These are phyloP conservation scores for Spongilla lacustris DNA, from an alignment of 37 sponge, comb jelly and placozoan genomes.

Conservation along the genomic window DNA sequence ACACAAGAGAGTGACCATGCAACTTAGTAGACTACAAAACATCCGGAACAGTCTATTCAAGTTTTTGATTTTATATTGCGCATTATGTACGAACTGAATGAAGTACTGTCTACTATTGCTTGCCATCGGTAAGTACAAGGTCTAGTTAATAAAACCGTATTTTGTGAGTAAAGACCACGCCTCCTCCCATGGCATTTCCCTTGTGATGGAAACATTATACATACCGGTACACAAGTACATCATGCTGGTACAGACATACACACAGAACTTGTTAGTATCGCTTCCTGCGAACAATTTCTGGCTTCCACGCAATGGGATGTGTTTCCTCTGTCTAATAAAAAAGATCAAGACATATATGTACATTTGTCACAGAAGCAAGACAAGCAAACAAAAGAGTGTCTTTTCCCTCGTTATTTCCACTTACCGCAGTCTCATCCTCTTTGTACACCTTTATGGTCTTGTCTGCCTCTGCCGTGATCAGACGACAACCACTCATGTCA, in stretches of 20 bases:
- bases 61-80: too few species aligned
- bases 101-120: too few species aligned
- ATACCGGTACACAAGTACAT: neutral
- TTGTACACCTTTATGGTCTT: constrained; percentile 98
- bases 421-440: constrained; percentile 96
- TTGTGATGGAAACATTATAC: neutral
- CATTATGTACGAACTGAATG: too few species aligned
- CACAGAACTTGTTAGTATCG: constrained; percentile 54
- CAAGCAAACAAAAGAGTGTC: too few species aligned
- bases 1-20: too few species aligned
- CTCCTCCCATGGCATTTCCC: too few species aligned
- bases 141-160: too few species aligned
- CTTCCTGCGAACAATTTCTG: constrained; percentile 85
- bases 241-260: neutral
- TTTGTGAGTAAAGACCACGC: too few species aligned
- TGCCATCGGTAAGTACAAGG: too few species aligned
- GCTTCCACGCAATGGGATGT: constrained; percentile 89
- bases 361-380: neutral
- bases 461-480: constrained; percentile 94
- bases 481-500: constrained; percentile 93
- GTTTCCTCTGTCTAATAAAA: constrained; percentile 87
- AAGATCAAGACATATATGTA: neutral
- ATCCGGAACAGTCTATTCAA: too few species aligned
- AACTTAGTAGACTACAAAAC: too few species aligned
- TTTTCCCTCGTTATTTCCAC: too few species aligned